These are phyloP conservation scores for Microplitis demolitor DNA, from an alignment of 1,140 invertebrate genomes.

Conservation along the genomic window DNA sequence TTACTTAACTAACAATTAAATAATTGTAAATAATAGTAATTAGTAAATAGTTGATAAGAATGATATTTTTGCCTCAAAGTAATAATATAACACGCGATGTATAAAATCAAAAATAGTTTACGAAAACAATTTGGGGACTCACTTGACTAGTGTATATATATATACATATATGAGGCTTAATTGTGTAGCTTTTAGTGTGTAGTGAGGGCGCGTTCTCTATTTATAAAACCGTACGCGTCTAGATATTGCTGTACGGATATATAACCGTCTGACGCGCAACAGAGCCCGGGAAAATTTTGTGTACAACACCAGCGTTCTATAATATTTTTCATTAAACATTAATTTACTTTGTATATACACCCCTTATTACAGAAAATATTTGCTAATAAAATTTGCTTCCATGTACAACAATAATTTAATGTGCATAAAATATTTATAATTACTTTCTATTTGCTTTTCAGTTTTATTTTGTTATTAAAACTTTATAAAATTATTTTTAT, in stretches of 20 bases:
- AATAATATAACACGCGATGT: too few relatives aligned
- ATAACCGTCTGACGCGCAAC: conserved; percentile 32
- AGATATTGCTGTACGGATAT: conserved; percentile 11
- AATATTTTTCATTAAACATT: neutral
- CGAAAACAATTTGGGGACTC: conserved; percentile 10
- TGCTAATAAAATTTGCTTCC: neutral
- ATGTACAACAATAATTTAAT: neutral
- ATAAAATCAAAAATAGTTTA: neutral
- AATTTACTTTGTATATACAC: neutral
- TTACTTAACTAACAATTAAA: too few relatives aligned
- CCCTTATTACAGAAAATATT: neutral
- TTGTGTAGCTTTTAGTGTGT: neutral
- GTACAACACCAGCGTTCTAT: neutral
- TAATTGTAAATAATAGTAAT: too few relatives aligned
- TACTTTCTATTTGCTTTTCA: too few relatives aligned
- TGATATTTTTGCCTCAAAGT: too few relatives aligned
- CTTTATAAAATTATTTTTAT: too few relatives aligned
- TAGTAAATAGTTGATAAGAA: too few relatives aligned
- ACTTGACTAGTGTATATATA: neutral
- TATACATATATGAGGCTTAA: neutral
- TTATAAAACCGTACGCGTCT: conserved; percentile 20
- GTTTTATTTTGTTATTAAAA: too few relatives aligned
- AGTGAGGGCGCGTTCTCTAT: conserved; percentile 25
- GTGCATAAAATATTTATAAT: neutral
- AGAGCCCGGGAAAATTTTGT: conserved; percentile 16